Evolutionary conservation across 1,140 invertebrate genomes (phyloP), one percentile per base, ranked within the genome.

Genomic region (Anastrepha ludens): DNA sequence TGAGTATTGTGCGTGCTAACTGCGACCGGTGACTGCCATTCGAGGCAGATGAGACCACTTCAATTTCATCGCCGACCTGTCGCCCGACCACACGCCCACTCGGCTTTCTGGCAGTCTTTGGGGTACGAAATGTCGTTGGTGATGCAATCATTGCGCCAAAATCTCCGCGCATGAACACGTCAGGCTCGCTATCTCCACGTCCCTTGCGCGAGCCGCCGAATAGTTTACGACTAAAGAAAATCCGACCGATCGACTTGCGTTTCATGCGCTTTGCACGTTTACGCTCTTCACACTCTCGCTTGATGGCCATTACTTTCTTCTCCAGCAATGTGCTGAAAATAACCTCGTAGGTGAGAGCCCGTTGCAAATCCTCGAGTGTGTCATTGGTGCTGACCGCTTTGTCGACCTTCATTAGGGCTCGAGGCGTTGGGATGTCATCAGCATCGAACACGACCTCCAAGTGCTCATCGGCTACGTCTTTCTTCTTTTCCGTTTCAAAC

Each of bases 311-410:
- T 90, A 93, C 91, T 89, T 93, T 93, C 88, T 93, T 92, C 89
- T 93, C 90, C 67, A 93, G 90, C 65, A 93, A 88, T 9, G 90
- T 90, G 86, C 89, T 90, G 47, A 93, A 93, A 4, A 93, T 90
- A 11, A 91, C 90, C 87, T 93, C 92, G 50, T 93, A 93, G 86
- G 92, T 92, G 39, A 92, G 88, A 13, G 92, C 92, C 3, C 91
- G 88, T 74, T 90, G 90, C 74, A 92, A 88, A 58, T 93, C 90
- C 50, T 91, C 89, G 85, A 92, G 85, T 7, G 92, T 89, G 81
- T 93, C 93, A 58, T 92, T 93, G 29, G 93, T 93, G 87, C 91
- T 93, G 2, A 93, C 93, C 1, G 92, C 92, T 90, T 93, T 93
- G 87, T 93, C 93, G 47, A 91, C 87, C 78, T 93, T 92, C 67